phyloP scores from a whole-genome alignment of 2,797 vertebrate genomes.

The Austrolebias charrua region DNA sequence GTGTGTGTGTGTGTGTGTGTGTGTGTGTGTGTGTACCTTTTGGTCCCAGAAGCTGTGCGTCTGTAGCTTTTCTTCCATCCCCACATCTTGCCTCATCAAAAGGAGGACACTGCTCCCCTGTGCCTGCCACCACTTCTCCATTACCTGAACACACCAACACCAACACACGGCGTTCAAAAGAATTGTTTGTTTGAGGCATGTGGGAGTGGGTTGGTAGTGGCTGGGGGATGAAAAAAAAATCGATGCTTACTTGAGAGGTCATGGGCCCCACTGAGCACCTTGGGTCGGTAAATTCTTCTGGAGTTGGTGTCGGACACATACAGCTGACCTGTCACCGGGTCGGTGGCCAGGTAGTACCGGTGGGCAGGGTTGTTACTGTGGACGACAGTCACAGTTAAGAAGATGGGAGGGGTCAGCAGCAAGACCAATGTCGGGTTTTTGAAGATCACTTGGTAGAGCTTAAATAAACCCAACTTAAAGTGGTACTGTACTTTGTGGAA shows the following conservation, averaged over 20 bases:
- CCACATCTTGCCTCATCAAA: slow-evolving; percentile 96
- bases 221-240: too few species aligned
- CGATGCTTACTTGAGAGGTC: slow-evolving; percentile 78
- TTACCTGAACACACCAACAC: slow-evolving; percentile 73
- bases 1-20: neutral
- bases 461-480: too few species aligned
- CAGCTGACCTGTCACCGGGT: slow-evolving; percentile 92
- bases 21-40: slow-evolving; percentile 82
- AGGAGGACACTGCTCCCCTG: slow-evolving; percentile 94
- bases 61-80: slow-evolving; percentile 93
- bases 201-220: too few species aligned
- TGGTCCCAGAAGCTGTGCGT: slow-evolving; percentile 94
- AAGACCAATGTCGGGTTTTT: neutral
- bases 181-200: too few species aligned
- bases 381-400: slow-evolving; percentile 21
- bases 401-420: too few species aligned
- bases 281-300: slow-evolving; percentile 91
- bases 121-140: slow-evolving; percentile 91
- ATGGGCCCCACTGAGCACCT: slow-evolving; percentile 86
- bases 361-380: slow-evolving; percentile 96
- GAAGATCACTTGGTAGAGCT: too few species aligned
- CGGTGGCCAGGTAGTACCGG: slow-evolving; percentile 93
- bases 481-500: too few species aligned
- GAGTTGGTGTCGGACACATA: slow-evolving; percentile 97
- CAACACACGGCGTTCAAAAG: neutral